Evolutionary conservation across 2,113 vertebrate species (phyloP), one percentile per base, ranked within the genome.

Genomic region (Mohoua ochrocephala): DNA sequence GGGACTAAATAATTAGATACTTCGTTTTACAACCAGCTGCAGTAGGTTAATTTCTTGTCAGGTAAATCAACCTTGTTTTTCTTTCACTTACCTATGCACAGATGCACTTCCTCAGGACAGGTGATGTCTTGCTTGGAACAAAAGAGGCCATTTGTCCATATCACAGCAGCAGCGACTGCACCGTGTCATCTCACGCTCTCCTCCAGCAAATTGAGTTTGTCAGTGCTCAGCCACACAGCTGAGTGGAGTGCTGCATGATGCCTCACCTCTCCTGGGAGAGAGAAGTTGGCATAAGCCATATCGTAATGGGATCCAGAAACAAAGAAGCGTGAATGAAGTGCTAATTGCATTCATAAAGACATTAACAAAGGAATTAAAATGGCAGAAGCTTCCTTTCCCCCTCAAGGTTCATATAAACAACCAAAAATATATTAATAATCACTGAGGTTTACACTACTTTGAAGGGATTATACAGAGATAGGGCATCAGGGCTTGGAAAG

Each of bases 331-430:
- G 98, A 98, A 98, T 97, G 97, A 98, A 98, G 98, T 98, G 97
- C 97, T 98, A 98, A 98, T 98, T 98, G 98, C 97, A 97, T 98
- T 98, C 97, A 98, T 98, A 97, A 98, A 98, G 98, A 98, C 94
- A 97, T 98, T 98, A 98, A 98, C 98, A 98, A 98, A 98, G 97
- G 97, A 98, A 98, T 97, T 97, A 98, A 98, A 98, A 97, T 96
- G 96, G 97, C 97, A 98, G 97, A 94, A 91, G 95, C 97, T 94
- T 97, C 93, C 35, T 88, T 86, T 95, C 81, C 92, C 89, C 68
- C 87, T 95, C 93, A 92, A 95, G 93, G 82, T 93, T 93, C 89
- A 92, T 71, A 89, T 64, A 88, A 96, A 94, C 70, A 91, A 85
- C 52, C 21, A 80, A 92, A 95, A 95, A 65, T 80, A 59, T 68